Base-by-base conservation (phyloP, 2,113 vertebrate species). In the Bostrychus sinensis region DNA sequence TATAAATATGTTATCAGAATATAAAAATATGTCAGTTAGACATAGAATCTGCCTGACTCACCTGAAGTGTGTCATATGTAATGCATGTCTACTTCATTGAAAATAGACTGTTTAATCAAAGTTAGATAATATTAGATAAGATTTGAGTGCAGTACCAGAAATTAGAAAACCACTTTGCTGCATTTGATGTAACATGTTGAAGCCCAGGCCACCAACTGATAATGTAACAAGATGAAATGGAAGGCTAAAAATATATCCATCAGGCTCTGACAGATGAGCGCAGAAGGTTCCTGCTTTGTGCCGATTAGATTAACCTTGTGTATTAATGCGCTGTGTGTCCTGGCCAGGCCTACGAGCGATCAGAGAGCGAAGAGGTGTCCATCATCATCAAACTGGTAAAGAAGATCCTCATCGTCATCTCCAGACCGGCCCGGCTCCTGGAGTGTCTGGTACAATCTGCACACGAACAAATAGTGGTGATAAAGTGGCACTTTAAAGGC, bases 401-500 rank as follows among this genome's bases (percentile, higher is more conserved):
- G 86, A 97, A 96, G 82, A 88, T 98, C 53, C 92, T 98, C 48
- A 95, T 98, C 75, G 92, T 98, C 77, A 97, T 98, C 75, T 95
- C 96, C 2, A 91, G 96, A 9, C 96, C 96, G 0, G 96, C 96
- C 1, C 91, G 96, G 13, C 93, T 98, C 12, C 91, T 98, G 3
- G 95, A 98, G 75, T 98, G 96, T 84, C 84, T 98, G 94, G 96
- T 98, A 81, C 90, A 91, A 51, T 25, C 41, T 16, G 14, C 6
- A 13, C 41, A 7, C 46, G 54, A n/a, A n/a, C 17, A 58, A 10
- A 34, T 16, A 37, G 17, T 38, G 11, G 22, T n/a, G 26, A 72
- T 69, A 12, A 59, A 11, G 26, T 60, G 38, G 50, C 22, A 16
- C 34, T 39, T 60, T n/a, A 51, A 30, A 50, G 19, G n/a, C n/a